phyloP scores from a whole-genome alignment of 2,797 vertebrate genomes.

The Orestias chungarensis region DNA sequence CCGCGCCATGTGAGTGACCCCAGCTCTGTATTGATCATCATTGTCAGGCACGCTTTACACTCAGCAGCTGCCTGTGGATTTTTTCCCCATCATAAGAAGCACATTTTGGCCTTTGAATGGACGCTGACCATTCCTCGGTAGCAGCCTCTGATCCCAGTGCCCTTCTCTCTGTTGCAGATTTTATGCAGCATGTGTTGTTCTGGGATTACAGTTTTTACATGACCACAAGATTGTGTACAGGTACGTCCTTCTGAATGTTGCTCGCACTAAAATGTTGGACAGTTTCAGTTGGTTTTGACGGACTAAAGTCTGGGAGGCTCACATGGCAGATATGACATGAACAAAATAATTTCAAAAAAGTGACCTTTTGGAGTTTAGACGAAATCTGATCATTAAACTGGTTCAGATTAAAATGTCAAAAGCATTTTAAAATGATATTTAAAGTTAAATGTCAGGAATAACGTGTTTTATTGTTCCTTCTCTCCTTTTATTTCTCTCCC shows the following conservation, averaged over 20 bases:
- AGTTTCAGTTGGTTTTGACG: not conserved
- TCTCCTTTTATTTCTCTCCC: not conserved
- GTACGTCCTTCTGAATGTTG: slow-evolving; percentile 70
- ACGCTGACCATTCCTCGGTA: not conserved
- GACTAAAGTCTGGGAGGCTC: no score
- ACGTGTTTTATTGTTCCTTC: no score
- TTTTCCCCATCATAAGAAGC: not conserved
- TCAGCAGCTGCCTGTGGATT: not conserved
- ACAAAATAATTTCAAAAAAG: no score
- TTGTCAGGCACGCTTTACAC: not conserved
- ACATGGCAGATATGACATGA: no score
- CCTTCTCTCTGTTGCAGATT: slow-evolving; percentile 80
- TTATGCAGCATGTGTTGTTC: slow-evolving; percentile 96
- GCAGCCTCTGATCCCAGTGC: not conserved
- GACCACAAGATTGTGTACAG: slow-evolving; percentile 99
- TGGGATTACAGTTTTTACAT: slow-evolving; percentile 97
- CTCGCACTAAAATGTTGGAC: not conserved
- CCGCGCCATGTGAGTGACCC: slow-evolving; percentile 90
- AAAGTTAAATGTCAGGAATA: no score
- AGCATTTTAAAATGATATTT: no score
- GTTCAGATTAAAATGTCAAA: no score
- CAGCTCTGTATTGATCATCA: not conserved
- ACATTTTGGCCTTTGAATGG: not conserved
- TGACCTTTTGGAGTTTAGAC: no score
- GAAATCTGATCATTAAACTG: no score